These are phyloP conservation scores for Drosophila borealis DNA, from an alignment of 2,888 invertebrate genomes.

Conservation along the genomic window DNA sequence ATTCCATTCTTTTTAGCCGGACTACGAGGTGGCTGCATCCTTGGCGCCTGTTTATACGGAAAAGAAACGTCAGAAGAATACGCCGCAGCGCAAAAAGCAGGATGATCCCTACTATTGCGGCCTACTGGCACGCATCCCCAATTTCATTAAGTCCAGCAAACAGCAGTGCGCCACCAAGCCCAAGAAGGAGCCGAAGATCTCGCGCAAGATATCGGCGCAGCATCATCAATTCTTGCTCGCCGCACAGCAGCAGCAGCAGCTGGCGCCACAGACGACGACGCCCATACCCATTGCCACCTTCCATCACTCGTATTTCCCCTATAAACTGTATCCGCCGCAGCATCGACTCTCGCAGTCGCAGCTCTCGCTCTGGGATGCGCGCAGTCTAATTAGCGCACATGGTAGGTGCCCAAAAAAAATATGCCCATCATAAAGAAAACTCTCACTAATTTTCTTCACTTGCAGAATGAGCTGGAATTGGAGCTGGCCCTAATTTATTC, in stretches of 20 bases:
- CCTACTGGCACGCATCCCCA: constrained; percentile 89
- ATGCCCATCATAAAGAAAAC: background rate
- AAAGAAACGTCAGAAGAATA: constrained; percentile 72
- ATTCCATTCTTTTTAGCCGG: constrained; percentile 68
- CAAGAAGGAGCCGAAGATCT: constrained; percentile 81
- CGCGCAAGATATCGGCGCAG: constrained; percentile 84
- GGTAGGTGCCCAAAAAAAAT: constrained; percentile 56
- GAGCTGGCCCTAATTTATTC: constrained; percentile 68
- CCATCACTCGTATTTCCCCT: constrained; percentile 83
- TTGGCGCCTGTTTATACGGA: constrained; percentile 66
- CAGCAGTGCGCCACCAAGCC: constrained; percentile 64
- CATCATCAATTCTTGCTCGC: constrained; percentile 69
- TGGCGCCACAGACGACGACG: constrained; percentile 68
- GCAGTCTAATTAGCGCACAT: constrained; percentile 84
- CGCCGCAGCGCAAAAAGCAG: constrained; percentile 84
- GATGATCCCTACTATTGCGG: constrained; percentile 91
- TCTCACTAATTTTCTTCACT: constrained; percentile 1
- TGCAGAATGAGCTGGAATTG: constrained; percentile 64
- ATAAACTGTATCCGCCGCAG: constrained; percentile 83
- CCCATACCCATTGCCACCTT: constrained; percentile 84
- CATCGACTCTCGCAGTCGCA: constrained; percentile 84
- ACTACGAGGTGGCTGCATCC: constrained; percentile 78
- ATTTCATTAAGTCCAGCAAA: constrained; percentile 87
- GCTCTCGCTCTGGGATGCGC: constrained; percentile 84
- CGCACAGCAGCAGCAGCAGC: constrained; percentile 49